A percentile compares a stretch with the other conserved stretches of the same genome.
phyloP scores from a whole-genome alignment of 2,888 invertebrate genomes.

The Oscheius sp. region DNA sequence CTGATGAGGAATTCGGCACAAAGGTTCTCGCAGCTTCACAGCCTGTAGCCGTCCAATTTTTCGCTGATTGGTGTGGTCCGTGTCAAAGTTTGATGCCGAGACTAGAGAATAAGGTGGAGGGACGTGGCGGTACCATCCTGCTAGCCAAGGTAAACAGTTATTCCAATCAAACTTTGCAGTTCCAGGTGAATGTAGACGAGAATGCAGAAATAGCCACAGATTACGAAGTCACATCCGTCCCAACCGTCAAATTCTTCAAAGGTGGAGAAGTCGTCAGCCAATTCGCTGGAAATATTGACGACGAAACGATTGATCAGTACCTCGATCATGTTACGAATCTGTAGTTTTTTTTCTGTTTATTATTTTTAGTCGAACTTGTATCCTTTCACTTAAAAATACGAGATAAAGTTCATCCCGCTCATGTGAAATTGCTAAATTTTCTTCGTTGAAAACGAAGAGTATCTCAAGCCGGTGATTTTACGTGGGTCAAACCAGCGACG shows the following conservation, averaged over 20 bases:
- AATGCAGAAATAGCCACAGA: not conserved
- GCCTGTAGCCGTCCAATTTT: constrained; percentile 6
- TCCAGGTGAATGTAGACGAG: constrained; percentile 6
- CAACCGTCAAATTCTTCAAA: not conserved
- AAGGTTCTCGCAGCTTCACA: not conserved
- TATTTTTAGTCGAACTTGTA: too few relatives aligned
- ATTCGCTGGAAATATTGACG: constrained; percentile 4
- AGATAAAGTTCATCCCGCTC: too few relatives aligned
- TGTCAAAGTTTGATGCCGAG: not conserved
- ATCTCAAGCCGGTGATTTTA: too few relatives aligned
- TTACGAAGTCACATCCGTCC: not conserved
- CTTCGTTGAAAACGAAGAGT: too few relatives aligned
- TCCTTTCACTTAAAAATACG: too few relatives aligned
- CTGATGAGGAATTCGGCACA: not conserved
- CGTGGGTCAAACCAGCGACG: too few relatives aligned
- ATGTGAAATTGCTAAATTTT: too few relatives aligned
- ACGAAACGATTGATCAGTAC: not conserved
- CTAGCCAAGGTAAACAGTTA: constrained; percentile 3
- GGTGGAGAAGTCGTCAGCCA: not conserved
- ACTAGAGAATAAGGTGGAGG: not conserved
- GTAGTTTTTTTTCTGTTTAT: not conserved
- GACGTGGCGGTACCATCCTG: not conserved
- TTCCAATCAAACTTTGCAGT: not conserved
- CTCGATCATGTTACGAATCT: not conserved
- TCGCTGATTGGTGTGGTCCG: constrained; percentile 11